Conservation (phyloP, 1,140 invertebrate genomes). For the Parasteatoda tepidariorum region DNA sequence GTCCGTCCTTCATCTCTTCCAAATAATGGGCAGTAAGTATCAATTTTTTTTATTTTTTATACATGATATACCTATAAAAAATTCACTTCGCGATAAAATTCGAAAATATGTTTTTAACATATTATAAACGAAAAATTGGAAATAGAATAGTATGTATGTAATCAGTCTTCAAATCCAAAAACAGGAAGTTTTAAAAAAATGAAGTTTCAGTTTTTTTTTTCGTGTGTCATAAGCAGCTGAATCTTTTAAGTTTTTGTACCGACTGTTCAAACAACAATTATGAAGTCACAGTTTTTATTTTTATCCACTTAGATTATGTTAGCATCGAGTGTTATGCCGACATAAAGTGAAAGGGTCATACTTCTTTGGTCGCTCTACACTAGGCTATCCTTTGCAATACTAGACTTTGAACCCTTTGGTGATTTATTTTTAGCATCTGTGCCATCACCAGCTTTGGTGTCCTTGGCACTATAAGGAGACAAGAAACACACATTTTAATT, state of each 20-base stretch:
- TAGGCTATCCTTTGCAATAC: slow-evolving; percentile 63
- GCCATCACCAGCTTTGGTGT: slow-evolving; percentile 53
- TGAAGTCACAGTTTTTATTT: slow-evolving; percentile 43
- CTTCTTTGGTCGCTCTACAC: slow-evolving; percentile 58
- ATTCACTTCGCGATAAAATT: too few relatives aligned
- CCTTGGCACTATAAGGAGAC: slow-evolving; percentile 53
- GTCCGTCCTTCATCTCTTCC: too few relatives aligned
- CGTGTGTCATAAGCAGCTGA: slow-evolving; percentile 45
- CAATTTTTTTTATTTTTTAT: too few relatives aligned
- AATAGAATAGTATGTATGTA: too few relatives aligned
- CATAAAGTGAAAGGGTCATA: slow-evolving; percentile 10
- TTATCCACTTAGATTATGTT: slow-evolving; percentile 34
- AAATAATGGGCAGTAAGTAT: too few relatives aligned
- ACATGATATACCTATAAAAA: too few relatives aligned
- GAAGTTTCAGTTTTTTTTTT: slow-evolving; percentile 19
- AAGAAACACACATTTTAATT: neutral
- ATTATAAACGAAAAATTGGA: too few relatives aligned
- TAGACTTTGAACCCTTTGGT: slow-evolving; percentile 62
- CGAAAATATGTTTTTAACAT: too few relatives aligned
- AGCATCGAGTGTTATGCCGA: slow-evolving; percentile 31
- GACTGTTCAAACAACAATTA: slow-evolving; percentile 52
- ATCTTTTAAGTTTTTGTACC: slow-evolving; percentile 40
- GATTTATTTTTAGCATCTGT: slow-evolving; percentile 61
- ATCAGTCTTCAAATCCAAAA: slow-evolving; percentile 42
- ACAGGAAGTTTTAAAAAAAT: neutral